Evolutionary conservation across 2,888 invertebrate species (phyloP).

Genomic region (Seira ritae): DNA sequence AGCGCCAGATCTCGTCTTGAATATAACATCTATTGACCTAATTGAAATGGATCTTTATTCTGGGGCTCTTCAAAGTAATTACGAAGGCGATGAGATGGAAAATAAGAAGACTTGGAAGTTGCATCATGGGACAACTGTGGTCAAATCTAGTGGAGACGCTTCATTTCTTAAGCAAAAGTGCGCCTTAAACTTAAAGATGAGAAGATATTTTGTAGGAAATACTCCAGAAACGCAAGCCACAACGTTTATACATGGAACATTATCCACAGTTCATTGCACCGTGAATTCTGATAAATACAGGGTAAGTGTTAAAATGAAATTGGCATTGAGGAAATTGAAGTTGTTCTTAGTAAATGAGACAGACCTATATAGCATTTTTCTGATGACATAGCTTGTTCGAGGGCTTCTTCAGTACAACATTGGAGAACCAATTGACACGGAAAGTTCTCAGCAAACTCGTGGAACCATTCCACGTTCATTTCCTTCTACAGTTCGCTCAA

Average conservation of each 20-base stretch:
- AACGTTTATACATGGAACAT: slow-evolving; percentile 88
- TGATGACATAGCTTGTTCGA: slow-evolving; percentile 84
- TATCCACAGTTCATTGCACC: slow-evolving; percentile 89
- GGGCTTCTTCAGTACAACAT: slow-evolving; percentile 93
- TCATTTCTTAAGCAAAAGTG: slow-evolving; percentile 89
- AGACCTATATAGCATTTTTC: too few relatives aligned
- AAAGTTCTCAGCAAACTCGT: slow-evolving; percentile 74
- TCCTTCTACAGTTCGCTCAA: slow-evolving; percentile 16
- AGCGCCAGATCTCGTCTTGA: slow-evolving; percentile 47
- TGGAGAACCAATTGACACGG: slow-evolving; percentile 87
- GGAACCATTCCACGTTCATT: not conserved
- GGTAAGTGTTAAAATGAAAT: too few relatives aligned
- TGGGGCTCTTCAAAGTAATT: slow-evolving; percentile 76
- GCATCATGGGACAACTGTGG: slow-evolving; percentile 78
- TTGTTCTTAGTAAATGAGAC: too few relatives aligned
- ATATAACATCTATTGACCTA: slow-evolving; percentile 80
- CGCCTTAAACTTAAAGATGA: slow-evolving; percentile 86
- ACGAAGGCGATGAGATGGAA: not conserved
- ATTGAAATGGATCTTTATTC: slow-evolving; percentile 87
- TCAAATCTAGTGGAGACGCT: slow-evolving; percentile 78
- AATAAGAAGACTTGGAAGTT: slow-evolving; percentile 72
- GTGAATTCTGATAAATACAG: slow-evolving; percentile 91
- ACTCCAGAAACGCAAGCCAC: slow-evolving; percentile 80
- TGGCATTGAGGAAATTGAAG: too few relatives aligned
- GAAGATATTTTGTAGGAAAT: slow-evolving; percentile 82